Evolutionary conservation across 2,113 vertebrate genomes (phyloP).

Genomic region (Lampris incognitus): DNA sequence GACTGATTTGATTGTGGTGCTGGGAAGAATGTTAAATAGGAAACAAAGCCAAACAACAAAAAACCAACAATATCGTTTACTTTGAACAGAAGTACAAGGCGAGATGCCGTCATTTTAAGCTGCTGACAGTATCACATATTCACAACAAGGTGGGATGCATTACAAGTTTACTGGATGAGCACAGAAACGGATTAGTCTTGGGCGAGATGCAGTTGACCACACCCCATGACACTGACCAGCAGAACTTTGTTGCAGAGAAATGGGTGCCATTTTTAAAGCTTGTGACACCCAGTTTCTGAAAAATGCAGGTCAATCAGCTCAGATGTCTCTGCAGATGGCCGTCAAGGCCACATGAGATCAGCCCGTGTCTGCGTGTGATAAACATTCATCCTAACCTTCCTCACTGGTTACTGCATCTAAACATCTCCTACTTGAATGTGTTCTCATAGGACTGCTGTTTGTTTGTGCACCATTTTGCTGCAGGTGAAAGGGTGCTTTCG

Average conservation of each 20-base stretch:
- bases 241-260: conserved; percentile 12
- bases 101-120: conserved; percentile 9
- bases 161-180: conserved; percentile 7
- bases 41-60: conserved; percentile 5
- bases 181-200: conserved; percentile 2
- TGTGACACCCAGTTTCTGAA: background rate
- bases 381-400: conserved; percentile 20
- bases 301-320: background rate
- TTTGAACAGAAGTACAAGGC: conserved; percentile 27
- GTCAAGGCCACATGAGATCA: conserved; percentile 1
- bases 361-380: conserved; percentile 18
- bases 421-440: background rate
- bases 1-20: conserved; percentile 32
- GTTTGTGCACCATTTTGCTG: conserved; percentile 49
- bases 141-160: background rate
- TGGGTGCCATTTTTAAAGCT: background rate
- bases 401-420: background rate
- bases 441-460: conserved; percentile 6
- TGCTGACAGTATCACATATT: background rate
- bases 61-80: conserved; percentile 33
- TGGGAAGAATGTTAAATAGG: conserved; percentile 25
- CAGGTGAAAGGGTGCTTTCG: conserved; percentile 19
- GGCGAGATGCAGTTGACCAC: background rate
- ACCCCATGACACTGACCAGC: conserved; percentile 1
- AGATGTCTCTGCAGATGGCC: too few species aligned